A percentile compares a stretch with the other conserved stretches of the same genome.
Conservation (phyloP, 2,888 invertebrate species). For the Smittia sp. region DNA sequence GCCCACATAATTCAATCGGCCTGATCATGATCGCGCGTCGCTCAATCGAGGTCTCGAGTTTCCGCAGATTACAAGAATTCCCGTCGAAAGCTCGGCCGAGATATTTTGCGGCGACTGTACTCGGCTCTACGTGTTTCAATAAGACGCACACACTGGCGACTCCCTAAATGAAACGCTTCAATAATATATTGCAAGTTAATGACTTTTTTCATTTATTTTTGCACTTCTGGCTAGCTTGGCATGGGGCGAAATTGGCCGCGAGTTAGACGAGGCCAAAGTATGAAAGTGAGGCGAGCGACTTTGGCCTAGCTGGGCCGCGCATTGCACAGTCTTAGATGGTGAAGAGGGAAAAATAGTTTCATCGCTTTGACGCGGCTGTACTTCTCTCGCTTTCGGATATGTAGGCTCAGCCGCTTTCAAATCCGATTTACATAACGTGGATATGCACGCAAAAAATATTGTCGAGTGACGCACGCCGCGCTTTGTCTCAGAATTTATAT, state of each 20-base stretch:
- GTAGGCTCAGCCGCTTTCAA: slow-evolving; percentile 18
- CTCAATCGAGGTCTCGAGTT: too few species aligned
- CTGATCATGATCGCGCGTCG: background rate
- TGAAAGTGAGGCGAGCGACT: too few species aligned
- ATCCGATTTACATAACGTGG: slow-evolving; percentile 20
- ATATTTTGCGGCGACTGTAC: slow-evolving; percentile 39
- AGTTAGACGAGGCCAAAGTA: background rate
- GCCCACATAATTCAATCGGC: background rate
- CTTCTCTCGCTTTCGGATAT: slow-evolving; percentile 37
- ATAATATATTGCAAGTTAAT: slow-evolving; percentile 35
- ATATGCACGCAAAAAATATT: slow-evolving; percentile 24
- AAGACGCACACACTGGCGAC: slow-evolving; percentile 29
- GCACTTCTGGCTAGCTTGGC: background rate
- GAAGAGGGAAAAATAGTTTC: slow-evolving; percentile 30
- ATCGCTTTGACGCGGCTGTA: slow-evolving; percentile 31
- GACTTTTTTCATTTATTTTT: slow-evolving; percentile 31
- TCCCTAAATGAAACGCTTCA: slow-evolving; percentile 38
- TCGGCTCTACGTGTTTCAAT: slow-evolving; percentile 33
- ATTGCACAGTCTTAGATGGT: background rate
- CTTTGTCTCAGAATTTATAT: too few species aligned
- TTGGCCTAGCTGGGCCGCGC: background rate
- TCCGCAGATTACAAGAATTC: slow-evolving; percentile 38
- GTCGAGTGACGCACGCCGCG: background rate
- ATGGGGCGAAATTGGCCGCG: background rate
- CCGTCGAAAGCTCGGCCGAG: slow-evolving; percentile 32